A percentile compares a stretch with the other conserved stretches of the same genome.
Conservation (phyloP, 2,797 vertebrate species). For the Gobio occitaniae region DNA sequence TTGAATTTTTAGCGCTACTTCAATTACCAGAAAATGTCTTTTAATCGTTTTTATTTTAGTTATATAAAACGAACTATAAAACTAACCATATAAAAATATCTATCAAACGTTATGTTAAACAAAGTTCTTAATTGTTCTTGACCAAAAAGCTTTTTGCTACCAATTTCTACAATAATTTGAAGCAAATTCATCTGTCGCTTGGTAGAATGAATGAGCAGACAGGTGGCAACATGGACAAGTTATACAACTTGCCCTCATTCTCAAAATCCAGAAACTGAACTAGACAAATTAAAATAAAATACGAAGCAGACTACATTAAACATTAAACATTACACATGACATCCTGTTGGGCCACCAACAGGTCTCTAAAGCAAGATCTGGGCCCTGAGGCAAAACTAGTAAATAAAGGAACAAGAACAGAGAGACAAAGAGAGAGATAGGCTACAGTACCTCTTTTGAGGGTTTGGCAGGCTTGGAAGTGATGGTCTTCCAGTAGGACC, state of each 20-base stretch:
- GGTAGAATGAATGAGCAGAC: not conserved
- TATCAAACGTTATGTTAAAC: not conserved
- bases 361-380: not conserved
- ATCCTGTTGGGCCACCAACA: not conserved
- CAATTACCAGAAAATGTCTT: too few relatives aligned
- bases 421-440: not conserved
- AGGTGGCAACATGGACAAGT: not conserved
- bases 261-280: not conserved
- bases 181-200: not conserved
- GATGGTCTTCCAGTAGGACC: slow-evolving; percentile 99
- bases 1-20: too few relatives aligned
- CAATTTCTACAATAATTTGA: not conserved
- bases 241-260: not conserved
- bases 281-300: not conserved
- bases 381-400: not conserved
- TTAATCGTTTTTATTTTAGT: too few relatives aligned
- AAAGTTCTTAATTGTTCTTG: too few relatives aligned
- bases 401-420: not conserved
- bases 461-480: slow-evolving; percentile 87
- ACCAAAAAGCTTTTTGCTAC: not conserved
- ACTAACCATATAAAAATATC: too few relatives aligned
- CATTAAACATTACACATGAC: not conserved
- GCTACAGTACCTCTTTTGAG: slow-evolving; percentile 86
- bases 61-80: too few relatives aligned
- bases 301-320: not conserved